Conservation (phyloP, 2,888 invertebrate genomes). For the Sepioteuthis lessoniana region DNA sequence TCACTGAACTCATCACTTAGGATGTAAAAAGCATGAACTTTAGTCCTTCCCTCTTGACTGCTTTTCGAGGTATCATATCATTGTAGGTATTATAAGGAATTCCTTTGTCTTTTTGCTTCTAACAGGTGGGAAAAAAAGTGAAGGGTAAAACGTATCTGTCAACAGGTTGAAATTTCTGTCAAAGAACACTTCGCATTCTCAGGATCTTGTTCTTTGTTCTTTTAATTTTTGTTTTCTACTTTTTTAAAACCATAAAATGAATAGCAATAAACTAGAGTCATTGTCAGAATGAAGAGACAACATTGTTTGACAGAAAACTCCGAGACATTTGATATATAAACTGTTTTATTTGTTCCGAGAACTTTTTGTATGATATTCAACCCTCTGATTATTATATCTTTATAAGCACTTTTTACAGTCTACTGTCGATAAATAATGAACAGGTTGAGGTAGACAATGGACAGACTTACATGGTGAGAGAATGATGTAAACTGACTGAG, state of each 20-base stretch:
- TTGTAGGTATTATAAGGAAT: not conserved
- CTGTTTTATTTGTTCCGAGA: not conserved
- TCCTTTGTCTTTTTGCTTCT: not conserved
- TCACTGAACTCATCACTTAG: not conserved
- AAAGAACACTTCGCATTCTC: not conserved
- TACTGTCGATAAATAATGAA: too few relatives aligned
- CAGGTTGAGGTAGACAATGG: too few relatives aligned
- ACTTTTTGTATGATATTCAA: too few relatives aligned
- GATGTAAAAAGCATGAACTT: not conserved
- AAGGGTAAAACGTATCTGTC: not conserved
- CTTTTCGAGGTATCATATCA: not conserved
- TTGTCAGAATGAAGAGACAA: not conserved
- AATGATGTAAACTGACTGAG: too few relatives aligned
- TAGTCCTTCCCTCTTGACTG: not conserved
- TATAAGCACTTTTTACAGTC: too few relatives aligned
- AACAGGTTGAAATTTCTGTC: not conserved
- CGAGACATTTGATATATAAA: not conserved
- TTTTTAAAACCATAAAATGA: not conserved
- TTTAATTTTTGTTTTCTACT: not conserved
- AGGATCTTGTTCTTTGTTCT: not conserved
- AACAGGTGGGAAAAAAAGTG: not conserved
- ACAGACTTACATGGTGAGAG: too few relatives aligned
- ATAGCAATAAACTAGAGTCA: not conserved
- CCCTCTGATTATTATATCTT: too few relatives aligned
- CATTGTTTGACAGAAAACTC: not conserved